Evolutionary conservation across 1,140 invertebrate species (phyloP).

Genomic region (Brachionus rubens): DNA sequence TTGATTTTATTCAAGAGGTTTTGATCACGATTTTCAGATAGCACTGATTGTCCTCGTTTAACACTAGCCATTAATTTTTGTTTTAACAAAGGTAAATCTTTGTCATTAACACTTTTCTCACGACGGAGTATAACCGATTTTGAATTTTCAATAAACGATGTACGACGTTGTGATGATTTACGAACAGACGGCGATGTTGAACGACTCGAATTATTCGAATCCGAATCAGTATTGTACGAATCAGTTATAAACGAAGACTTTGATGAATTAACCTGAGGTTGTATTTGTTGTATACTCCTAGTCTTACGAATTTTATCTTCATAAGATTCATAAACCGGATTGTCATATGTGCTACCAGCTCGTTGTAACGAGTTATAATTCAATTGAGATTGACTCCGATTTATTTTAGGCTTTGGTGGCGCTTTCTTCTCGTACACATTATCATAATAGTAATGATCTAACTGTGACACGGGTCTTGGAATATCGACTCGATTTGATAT

Average conservation of each 20-base stretch:
- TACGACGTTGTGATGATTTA: neutral
- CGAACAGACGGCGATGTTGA: neutral
- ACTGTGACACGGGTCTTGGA: neutral
- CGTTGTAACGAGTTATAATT: neutral
- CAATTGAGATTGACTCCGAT: conserved; percentile 13
- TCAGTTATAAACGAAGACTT: conserved; percentile 10
- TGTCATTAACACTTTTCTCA: neutral
- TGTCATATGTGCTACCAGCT: neutral
- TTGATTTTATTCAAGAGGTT: neutral
- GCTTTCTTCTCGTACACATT: neutral
- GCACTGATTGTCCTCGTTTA: neutral
- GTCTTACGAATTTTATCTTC: neutral
- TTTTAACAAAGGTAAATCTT: conserved; percentile 11
- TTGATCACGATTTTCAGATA: neutral
- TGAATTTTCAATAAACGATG: neutral
- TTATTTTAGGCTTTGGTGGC: neutral
- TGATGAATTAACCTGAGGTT: neutral
- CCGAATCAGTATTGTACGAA: conserved; percentile 5
- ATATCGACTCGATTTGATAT: neutral
- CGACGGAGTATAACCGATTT: neutral
- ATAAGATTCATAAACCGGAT: neutral
- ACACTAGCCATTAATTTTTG: neutral
- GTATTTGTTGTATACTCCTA: neutral
- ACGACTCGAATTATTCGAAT: neutral
- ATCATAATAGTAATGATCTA: neutral